Conservation (phyloP, 2,113 vertebrate genomes). For the Oreochromis aureus region DNA sequence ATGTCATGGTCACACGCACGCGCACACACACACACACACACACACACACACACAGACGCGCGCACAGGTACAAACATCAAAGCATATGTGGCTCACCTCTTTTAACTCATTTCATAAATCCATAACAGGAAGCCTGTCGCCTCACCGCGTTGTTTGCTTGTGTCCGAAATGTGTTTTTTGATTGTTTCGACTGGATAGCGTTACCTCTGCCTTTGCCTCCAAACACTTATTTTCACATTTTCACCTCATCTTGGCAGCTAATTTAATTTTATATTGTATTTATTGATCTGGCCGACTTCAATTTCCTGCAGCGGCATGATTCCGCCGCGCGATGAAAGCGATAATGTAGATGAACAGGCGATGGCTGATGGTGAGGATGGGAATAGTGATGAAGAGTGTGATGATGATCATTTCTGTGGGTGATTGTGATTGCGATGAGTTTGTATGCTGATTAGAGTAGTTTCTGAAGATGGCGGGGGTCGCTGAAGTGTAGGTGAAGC, state of each 20-base stretch:
- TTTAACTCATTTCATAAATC: slow-evolving; percentile 28
- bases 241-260: slow-evolving; percentile 45
- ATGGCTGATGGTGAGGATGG: slow-evolving; percentile 10
- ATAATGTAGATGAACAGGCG: slow-evolving; percentile 44
- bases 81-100: slow-evolving; percentile 16
- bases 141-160: background rate
- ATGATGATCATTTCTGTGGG: slow-evolving; percentile 28
- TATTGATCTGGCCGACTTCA: slow-evolving; percentile 62
- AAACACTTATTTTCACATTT: slow-evolving; percentile 44
- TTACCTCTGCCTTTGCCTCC: slow-evolving; percentile 1
- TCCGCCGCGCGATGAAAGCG: slow-evolving; percentile 5
- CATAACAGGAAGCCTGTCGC: background rate
- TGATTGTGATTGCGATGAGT: slow-evolving; percentile 48
- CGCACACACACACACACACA: background rate
- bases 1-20: slow-evolving; percentile 1
- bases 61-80: slow-evolving; percentile 24
- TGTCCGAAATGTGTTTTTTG: slow-evolving; percentile 10
- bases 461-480: slow-evolving; percentile 38
- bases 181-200: slow-evolving; percentile 16
- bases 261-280: slow-evolving; percentile 61
- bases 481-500: slow-evolving; percentile 13
- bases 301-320: slow-evolving; percentile 44
- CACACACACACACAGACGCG: background rate
- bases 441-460: slow-evolving; percentile 50
- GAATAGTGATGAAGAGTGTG: slow-evolving; percentile 41